Base-by-base conservation (phyloP, 2,113 vertebrate genomes). In the Calidris pugnax region DNA sequence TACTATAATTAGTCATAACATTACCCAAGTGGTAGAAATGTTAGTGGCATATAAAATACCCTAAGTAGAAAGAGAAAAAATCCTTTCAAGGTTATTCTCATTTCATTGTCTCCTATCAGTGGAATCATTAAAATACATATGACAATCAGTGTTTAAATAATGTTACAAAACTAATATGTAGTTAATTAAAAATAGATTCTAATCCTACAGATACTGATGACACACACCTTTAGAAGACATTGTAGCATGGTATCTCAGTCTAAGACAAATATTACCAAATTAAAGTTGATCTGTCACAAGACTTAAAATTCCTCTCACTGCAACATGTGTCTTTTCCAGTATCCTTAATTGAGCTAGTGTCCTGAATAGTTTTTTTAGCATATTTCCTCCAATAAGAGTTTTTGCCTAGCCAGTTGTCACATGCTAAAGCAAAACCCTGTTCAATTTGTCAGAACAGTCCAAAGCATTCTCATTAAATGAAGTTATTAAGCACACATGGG, bases 151-250 rank as follows among this genome's bases (percentile, higher is more conserved):
- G 63, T 92, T 92, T 82, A 85, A 88, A 88, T 85, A 82, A 50
- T 67, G 48, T 82, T 82, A 64, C 55, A 78, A 79, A 96, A n/a
- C 64, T 57, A 81, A 87, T 71, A 82, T 39, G 41, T 39, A 76
- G 53, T 85, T 90, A 76, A 78, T 96, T 94, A 93, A 87, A 71
- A 71, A 60, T 67, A 57, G 45, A 82, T 82, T 89, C 33, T 66
- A 78, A 78, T 79, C 35, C 56, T 75, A 14, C 37, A 53, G 83
- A 62, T 80, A 68, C 33, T 37, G 26, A 45, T 80, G 68, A 39
- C 23, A 71, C 33, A 35, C 8, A 71, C 56, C 85, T 95, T 26
- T 75, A 66, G 64, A 53, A 85, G 81, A 84, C 45, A 12, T 50
- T 48, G 32, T 57, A 39, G 15, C 33, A 51, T 55, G 72, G 41